Evolutionary conservation across 2,113 vertebrate species (phyloP).

Genomic region (Grammomys surdaster): DNA sequence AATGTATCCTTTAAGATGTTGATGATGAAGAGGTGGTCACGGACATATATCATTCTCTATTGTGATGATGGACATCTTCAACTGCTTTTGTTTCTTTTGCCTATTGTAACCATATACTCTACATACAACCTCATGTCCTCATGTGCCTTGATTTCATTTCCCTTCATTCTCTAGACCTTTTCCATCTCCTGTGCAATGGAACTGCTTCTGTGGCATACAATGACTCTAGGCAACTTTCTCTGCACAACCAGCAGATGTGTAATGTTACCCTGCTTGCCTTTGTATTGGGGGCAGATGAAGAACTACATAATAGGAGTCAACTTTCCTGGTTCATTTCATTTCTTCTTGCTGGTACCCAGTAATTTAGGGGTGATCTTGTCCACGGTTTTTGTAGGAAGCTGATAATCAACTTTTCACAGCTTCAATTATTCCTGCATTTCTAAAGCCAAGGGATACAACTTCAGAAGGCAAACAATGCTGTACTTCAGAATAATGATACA

Average conservation of each 20-base stretch:
- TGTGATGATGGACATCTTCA: not conserved
- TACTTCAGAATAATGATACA: slow-evolving; percentile 55
- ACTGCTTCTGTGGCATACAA: not conserved
- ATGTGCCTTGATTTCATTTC: not conserved
- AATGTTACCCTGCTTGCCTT: not conserved
- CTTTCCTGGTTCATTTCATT: slow-evolving; percentile 17
- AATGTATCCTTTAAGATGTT: not conserved
- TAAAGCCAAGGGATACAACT: slow-evolving; percentile 71
- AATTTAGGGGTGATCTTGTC: slow-evolving; percentile 56
- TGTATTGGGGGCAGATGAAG: not conserved
- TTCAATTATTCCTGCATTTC: slow-evolving; percentile 61
- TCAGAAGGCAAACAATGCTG: slow-evolving; percentile 68
- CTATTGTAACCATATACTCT: not conserved
- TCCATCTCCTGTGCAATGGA: not conserved
- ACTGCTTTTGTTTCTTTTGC: not conserved
- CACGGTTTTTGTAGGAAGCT: slow-evolving; percentile 15
- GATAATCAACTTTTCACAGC: slow-evolving; percentile 22
- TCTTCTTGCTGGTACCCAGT: not conserved
- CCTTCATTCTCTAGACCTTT: not conserved
- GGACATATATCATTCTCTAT: not conserved
- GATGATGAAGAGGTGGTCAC: not conserved
- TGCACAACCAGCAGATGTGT: not conserved
- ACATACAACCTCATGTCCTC: not conserved
- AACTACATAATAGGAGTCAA: not conserved
- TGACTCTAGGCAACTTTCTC: not conserved